Percentiles rank a stretch among this genome's conserved stretches.
These are phyloP conservation scores for Leptocoma aspasia DNA, from an alignment of 2,113 vertebrate genomes.

Conservation along the genomic window DNA sequence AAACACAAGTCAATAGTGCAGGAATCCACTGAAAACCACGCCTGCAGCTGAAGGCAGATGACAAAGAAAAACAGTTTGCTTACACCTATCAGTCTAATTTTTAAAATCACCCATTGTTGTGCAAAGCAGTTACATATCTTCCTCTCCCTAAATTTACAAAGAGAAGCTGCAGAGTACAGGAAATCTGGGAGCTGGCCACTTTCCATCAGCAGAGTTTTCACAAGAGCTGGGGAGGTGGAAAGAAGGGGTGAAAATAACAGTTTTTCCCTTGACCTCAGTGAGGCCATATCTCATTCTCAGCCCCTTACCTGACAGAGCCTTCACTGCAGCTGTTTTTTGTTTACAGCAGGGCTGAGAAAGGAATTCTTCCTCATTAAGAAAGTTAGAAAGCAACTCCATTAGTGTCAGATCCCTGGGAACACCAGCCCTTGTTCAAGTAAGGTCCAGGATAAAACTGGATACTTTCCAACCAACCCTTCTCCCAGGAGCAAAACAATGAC, in stretches of 20 bases:
- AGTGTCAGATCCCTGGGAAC: constrained; percentile 33
- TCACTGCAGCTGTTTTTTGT: constrained; percentile 21
- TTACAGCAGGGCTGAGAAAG: constrained; percentile 20
- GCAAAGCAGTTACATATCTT: background rate
- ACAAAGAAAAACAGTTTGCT: background rate
- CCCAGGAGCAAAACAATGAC: background rate
- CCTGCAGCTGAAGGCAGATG: background rate
- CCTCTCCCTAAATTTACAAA: background rate
- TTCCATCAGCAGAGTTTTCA: background rate
- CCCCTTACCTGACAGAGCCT: background rate
- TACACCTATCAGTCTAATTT: background rate
- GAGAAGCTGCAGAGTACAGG: background rate
- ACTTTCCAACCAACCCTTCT: background rate
- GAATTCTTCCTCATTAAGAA: constrained; percentile 55
- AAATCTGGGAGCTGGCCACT: background rate
- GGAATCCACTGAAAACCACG: background rate
- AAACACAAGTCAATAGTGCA: background rate
- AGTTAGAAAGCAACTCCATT: constrained; percentile 17
- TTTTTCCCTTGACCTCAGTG: background rate
- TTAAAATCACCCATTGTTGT: background rate
- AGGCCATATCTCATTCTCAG: constrained; percentile 1
- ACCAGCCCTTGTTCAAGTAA: background rate
- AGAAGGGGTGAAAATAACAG: background rate
- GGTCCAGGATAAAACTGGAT: background rate
- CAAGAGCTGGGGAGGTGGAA: background rate